Evolutionary conservation across 2,113 vertebrate genomes (phyloP).

Genomic region (Atractosteus spatula): DNA sequence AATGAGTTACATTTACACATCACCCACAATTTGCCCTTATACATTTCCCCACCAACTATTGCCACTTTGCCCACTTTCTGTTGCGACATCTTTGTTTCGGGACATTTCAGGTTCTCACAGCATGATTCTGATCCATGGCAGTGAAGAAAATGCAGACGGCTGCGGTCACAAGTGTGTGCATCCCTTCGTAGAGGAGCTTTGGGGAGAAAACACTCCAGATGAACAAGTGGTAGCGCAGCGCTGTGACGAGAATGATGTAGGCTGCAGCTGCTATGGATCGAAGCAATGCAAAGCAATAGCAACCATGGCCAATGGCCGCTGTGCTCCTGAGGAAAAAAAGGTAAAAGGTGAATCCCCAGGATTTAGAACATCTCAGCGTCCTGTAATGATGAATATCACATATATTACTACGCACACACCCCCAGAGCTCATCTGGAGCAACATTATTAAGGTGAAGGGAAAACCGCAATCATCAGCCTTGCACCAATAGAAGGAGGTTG

Average conservation of each 20-base stretch:
- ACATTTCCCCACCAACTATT: no score
- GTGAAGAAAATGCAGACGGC: constrained; percentile 79
- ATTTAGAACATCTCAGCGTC: background rate
- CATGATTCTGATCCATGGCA: constrained; percentile 73
- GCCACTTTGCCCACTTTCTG: background rate
- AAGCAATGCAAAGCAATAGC: constrained; percentile 85
- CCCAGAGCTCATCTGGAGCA: no score
- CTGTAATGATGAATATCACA: no score
- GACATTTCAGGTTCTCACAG: constrained; percentile 23
- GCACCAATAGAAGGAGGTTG: no score
- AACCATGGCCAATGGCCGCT: constrained; percentile 73
- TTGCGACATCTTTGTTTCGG: background rate
- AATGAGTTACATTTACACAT: no score
- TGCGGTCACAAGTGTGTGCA: constrained; percentile 78
- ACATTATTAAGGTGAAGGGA: no score
- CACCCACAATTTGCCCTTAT: no score
- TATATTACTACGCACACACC: no score
- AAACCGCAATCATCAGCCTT: no score
- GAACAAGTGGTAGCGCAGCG: constrained; percentile 92
- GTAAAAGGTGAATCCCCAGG: constrained; percentile 5
- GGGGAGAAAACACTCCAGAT: constrained; percentile 98
- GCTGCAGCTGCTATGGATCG: constrained; percentile 73
- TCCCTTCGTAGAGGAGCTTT: constrained; percentile 91
- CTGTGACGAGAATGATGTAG: constrained; percentile 82
- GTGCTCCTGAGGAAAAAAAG: constrained; percentile 60